These are phyloP conservation scores for Hydrotaea diabolus DNA, from an alignment of 2,888 invertebrate species.

Conservation along the genomic window DNA sequence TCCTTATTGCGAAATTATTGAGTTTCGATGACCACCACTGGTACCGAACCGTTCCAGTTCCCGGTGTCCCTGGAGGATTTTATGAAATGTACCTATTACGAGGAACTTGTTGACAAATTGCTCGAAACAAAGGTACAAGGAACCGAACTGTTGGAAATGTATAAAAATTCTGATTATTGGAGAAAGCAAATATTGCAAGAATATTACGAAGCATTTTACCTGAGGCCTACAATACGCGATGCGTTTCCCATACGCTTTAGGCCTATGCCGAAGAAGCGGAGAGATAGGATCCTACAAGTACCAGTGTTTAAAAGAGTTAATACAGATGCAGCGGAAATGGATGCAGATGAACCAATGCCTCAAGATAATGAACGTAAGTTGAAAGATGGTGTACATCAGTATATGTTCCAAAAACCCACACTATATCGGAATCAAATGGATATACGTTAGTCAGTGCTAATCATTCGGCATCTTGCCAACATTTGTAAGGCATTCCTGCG, in stretches of 20 bases:
- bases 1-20: too few relatives aligned
- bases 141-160: conserved; percentile 29
- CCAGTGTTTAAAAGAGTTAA: conserved; percentile 16
- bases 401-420: too few relatives aligned
- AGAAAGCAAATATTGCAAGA: conserved; percentile 9
- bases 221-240: conserved; percentile 40
- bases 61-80: conserved; percentile 46
- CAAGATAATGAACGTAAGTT: conserved; percentile 11
- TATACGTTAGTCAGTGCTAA: too few relatives aligned
- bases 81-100: conserved; percentile 52
- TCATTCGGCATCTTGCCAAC: too few relatives aligned
- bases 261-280: conserved; percentile 37
- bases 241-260: conserved; percentile 51
- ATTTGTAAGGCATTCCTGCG: too few relatives aligned
- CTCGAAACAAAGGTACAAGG: conserved; percentile 39
- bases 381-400: too few relatives aligned
- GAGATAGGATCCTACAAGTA: conserved; percentile 46
- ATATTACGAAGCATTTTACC: conserved; percentile 57
- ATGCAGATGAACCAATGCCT: neutral
- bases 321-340: neutral
- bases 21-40: too few relatives aligned
- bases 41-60: neutral
- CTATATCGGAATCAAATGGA: too few relatives aligned
- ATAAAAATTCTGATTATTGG: conserved; percentile 23
- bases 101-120: conserved; percentile 47